Base-by-base conservation (phyloP, 2,888 invertebrate genomes). In the Idaea straminata region DNA sequence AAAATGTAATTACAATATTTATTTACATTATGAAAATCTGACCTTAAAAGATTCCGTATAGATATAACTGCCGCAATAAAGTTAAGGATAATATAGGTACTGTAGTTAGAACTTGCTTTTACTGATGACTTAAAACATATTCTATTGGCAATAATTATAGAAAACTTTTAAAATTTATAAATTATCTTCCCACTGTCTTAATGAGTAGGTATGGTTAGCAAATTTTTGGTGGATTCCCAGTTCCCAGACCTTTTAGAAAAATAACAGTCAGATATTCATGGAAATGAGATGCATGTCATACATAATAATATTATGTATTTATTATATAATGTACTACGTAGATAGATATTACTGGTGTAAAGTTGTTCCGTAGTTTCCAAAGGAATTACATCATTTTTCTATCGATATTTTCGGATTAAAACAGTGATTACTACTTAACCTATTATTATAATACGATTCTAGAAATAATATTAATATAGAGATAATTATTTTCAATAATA, bases 351-450 rank as follows among this genome's bases (percentile, higher is more conserved):
- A 13, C 47, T 7, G 13, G 10, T 47, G 47, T 10, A 47, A 47
- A 47, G 7, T 47, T 47, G 47, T 47, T 47, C 4, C 13, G 7
- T 6, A 47, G 25, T 47, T 47, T 47, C 47, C 47, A 74, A 80
- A 81, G 80, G 80, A 82, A 80, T 77, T 76, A 77, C 75, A 75
- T 87, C 70, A 68, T 71, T 90, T 85, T 88, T 82, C 79, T 47
- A 47, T 85, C 88, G 87, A 88, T 76, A 83, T 86, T 86, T 90
- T 89, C 84, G 85, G 88, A 87, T 87, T 89, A 90, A 87, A 78
- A 84, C 82, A 86, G 92, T 88, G 88, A 86, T 84, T 47, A 83
- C 91, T 92, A 91, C 89, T 89, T 91, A 90, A 68, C 73, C 82
- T 88, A 85, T 67, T 83, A 47, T 47, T 83, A 85, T 80, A 83